phyloP scores from a whole-genome alignment of 2,888 invertebrate species.

The Timema cristinae region DNA sequence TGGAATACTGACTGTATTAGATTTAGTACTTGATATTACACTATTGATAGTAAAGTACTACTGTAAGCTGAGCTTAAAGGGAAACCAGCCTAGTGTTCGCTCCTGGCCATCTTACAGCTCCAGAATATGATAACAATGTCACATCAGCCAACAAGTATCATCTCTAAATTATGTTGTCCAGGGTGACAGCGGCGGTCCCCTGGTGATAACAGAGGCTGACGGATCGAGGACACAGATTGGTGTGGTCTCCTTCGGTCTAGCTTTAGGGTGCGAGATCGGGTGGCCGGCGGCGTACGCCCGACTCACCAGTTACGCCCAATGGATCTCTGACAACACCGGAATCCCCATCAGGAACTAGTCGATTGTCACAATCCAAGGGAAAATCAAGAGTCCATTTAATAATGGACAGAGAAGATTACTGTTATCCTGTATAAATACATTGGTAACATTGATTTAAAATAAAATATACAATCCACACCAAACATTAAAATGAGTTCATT shows the following conservation, averaged over 20 bases:
- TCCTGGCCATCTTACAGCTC: too few relatives aligned
- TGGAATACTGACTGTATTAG: too few relatives aligned
- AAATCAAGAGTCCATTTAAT: neutral
- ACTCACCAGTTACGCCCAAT: slow-evolving; percentile 14
- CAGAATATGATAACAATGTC: too few relatives aligned
- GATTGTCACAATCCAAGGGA: neutral
- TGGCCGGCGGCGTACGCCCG: slow-evolving; percentile 17
- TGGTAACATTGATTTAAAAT: neutral
- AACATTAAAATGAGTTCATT: neutral
- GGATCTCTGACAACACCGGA: slow-evolving; percentile 13
- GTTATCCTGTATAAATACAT: neutral
- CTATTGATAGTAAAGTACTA: too few relatives aligned
- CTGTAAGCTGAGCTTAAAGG: too few relatives aligned
- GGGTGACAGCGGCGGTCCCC: slow-evolving; percentile 21
- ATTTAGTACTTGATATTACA: too few relatives aligned
- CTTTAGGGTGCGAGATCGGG: slow-evolving; percentile 18
- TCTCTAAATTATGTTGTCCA: neutral
- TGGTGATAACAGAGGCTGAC: slow-evolving; percentile 14
- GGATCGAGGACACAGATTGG: slow-evolving; percentile 17
- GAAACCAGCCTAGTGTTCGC: too few relatives aligned
- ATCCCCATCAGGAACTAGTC: slow-evolving; percentile 14
- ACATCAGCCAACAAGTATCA: too few relatives aligned
- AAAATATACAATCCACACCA: neutral
- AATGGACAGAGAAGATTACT: neutral
- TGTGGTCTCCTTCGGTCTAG: slow-evolving; percentile 17